Conservation (phyloP, 2,888 invertebrate genomes). For the Melanargia galathea region DNA sequence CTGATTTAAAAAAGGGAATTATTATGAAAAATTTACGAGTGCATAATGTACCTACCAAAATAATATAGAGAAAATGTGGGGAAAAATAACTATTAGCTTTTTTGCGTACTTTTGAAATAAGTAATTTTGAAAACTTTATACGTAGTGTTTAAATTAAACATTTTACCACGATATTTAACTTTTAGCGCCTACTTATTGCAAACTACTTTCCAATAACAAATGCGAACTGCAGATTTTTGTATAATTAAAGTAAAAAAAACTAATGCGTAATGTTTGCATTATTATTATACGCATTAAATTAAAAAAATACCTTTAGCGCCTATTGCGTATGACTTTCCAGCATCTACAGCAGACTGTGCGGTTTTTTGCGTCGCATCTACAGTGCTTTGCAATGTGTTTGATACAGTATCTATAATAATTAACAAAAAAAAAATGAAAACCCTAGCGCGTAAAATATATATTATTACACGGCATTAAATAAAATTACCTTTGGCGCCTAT, state of each 20-base stretch:
- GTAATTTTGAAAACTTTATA: too few species aligned
- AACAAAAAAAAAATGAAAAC: constrained; percentile 17
- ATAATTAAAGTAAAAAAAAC: too few species aligned
- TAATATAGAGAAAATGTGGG: too few species aligned
- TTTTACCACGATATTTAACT: constrained; percentile 19
- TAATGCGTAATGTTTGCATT: not conserved
- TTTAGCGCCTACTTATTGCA: constrained; percentile 28
- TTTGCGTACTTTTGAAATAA: too few species aligned
- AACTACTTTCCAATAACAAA: constrained; percentile 37
- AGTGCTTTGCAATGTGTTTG: constrained; percentile 39
- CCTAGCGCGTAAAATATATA: not conserved
- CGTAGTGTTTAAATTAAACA: too few species aligned
- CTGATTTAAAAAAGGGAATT: too few species aligned
- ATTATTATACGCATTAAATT: not conserved
- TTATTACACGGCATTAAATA: not conserved
- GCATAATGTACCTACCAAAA: too few species aligned
- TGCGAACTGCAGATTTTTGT: constrained; percentile 54
- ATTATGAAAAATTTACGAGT: too few species aligned
- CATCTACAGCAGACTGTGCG: constrained; percentile 52
- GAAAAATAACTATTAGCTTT: too few species aligned
- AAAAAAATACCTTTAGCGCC: constrained; percentile 38
- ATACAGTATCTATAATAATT: constrained; percentile 47
- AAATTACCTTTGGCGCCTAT: constrained; percentile 37
- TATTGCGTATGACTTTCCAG: constrained; percentile 41
- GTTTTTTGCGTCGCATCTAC: constrained; percentile 52